Evolutionary conservation across 2,113 vertebrate genomes (phyloP).

Genomic region (Sialia sialis): DNA sequence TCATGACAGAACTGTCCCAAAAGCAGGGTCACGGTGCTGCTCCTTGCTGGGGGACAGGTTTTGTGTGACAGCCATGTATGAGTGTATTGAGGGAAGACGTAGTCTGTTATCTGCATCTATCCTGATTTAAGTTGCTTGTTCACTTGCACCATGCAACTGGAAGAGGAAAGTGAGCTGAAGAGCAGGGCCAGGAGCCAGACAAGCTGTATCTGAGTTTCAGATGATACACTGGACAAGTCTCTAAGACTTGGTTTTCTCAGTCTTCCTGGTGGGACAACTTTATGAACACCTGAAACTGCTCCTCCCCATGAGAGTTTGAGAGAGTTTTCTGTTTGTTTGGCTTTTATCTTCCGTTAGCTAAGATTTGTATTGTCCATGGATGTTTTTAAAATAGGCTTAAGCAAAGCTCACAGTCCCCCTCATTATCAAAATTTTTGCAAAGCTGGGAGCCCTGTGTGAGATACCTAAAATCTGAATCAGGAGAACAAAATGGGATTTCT

Average conservation of each 20-base stretch:
- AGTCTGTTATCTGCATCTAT: not conserved
- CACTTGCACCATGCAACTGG: accelerated
- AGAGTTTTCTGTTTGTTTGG: not conserved
- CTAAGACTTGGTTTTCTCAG: not conserved
- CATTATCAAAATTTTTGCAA: not conserved
- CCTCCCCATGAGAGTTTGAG: not conserved
- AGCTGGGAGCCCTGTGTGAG: not conserved
- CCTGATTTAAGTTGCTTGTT: not conserved
- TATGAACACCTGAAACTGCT: not conserved
- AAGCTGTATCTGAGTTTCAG: not conserved
- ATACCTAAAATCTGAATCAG: not conserved
- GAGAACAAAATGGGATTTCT: not conserved
- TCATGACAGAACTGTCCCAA: not conserved
- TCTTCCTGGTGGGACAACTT: not conserved
- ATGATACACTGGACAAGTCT: not conserved
- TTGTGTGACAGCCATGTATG: not conserved
- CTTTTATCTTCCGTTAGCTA: not conserved
- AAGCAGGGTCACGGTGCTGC: not conserved
- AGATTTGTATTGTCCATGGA: not conserved
- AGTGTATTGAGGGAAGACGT: not conserved
- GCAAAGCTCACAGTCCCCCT: not conserved
- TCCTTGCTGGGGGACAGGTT: not conserved
- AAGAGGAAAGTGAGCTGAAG: not conserved
- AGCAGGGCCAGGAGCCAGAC: not conserved
- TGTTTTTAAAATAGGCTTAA: not conserved